Percentiles rank a stretch among this genome's conserved stretches.
These are phyloP conservation scores for Lepilemur ruficaudatus DNA, from an alignment of 2,797 vertebrate genomes.

Conservation along the genomic window DNA sequence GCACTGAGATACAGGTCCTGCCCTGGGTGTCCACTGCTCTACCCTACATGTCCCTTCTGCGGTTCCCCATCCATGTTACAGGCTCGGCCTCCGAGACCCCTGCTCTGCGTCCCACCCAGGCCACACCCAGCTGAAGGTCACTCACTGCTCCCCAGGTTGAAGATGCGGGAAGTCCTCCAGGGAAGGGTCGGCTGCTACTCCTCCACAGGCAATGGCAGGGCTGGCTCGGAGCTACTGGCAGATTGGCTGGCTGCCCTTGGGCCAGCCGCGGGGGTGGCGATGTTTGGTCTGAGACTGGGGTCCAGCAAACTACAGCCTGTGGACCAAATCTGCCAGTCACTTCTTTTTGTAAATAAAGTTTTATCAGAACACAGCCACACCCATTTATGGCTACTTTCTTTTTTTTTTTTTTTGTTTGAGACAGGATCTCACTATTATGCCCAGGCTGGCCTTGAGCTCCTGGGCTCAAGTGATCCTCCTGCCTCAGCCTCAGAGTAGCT, in stretches of 20 bases:
- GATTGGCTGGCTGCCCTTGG: background rate
- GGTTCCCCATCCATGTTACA: rapidly evolving
- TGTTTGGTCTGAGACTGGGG: background rate
- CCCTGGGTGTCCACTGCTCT: no score
- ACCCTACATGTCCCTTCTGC: background rate
- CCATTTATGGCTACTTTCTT: background rate
- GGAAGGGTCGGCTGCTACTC: background rate
- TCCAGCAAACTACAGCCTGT: background rate
- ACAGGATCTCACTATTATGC: background rate
- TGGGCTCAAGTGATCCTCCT: background rate
- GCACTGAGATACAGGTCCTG: no score
- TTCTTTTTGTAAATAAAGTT: background rate
- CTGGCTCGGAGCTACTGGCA: background rate
- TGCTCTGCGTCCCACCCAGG: background rate
- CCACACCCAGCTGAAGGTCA: background rate
- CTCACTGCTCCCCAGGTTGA: background rate
- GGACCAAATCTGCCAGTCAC: background rate
- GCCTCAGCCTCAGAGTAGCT: background rate
- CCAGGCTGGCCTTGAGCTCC: background rate
- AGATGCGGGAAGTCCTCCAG: background rate
- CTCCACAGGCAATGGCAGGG: background rate
- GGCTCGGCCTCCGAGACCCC: background rate
- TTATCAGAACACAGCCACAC: background rate
- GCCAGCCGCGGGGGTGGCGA: background rate
- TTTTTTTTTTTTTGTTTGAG: background rate